Conservation (phyloP, 1,140 invertebrate species). For the Drosophila rhopaloa region DNA sequence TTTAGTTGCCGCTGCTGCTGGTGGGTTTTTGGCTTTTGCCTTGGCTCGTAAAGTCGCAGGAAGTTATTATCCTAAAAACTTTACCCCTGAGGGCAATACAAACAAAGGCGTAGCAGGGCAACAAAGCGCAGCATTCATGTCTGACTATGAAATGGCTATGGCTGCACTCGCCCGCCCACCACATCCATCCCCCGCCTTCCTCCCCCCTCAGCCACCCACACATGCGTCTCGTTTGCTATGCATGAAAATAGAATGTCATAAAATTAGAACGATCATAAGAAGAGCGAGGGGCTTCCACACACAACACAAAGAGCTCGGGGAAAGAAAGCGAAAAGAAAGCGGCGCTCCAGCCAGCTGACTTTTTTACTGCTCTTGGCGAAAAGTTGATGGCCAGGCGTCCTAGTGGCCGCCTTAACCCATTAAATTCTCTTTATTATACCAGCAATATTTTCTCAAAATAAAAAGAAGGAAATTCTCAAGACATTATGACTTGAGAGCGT, state of each 20-base stretch:
- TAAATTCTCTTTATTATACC: slow-evolving; percentile 72
- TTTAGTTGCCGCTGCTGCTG: slow-evolving; percentile 49
- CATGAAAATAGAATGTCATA: slow-evolving; percentile 82
- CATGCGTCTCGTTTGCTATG: slow-evolving; percentile 58
- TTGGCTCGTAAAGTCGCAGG: slow-evolving; percentile 81
- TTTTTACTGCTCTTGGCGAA: slow-evolving; percentile 78
- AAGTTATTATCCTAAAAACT: slow-evolving; percentile 84
- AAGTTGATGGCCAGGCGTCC: slow-evolving; percentile 71
- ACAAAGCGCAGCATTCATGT: slow-evolving; percentile 80
- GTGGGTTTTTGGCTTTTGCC: slow-evolving; percentile 70
- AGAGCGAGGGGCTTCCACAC: slow-evolving; percentile 7
- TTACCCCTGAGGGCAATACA: slow-evolving; percentile 83
- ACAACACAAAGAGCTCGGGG: slow-evolving; percentile 28
- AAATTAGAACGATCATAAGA: slow-evolving; percentile 80
- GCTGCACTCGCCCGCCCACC: slow-evolving; percentile 40
- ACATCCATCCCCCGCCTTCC: not conserved
- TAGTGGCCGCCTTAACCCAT: slow-evolving; percentile 71
- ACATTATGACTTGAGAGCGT: slow-evolving; percentile 27
- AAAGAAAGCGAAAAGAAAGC: slow-evolving; percentile 56
- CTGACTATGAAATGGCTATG: slow-evolving; percentile 76
- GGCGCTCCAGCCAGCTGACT: slow-evolving; percentile 55
- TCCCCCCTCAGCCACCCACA: slow-evolving; percentile 28
- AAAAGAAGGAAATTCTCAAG: slow-evolving; percentile 36
- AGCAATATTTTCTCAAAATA: slow-evolving; percentile 59
- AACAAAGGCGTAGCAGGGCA: slow-evolving; percentile 80